Evolutionary conservation across 2,888 invertebrate genomes (phyloP), one percentile per base, ranked within the genome.

Genomic region (Pyrochroa serraticornis): DNA sequence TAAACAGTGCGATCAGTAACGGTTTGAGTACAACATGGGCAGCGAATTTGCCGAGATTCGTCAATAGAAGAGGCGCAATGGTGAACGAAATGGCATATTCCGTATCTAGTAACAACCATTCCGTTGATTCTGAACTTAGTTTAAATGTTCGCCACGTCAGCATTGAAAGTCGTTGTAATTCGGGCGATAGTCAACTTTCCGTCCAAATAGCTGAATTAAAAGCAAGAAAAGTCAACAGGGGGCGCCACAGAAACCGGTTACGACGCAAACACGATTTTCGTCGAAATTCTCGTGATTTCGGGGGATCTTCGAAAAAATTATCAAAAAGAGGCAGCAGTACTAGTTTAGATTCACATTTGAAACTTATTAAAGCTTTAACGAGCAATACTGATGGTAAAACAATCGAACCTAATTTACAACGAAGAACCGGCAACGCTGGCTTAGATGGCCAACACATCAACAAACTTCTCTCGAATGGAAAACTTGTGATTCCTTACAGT

Each of bases 21-120:
- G 93, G 93, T 70, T 84, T 96, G 47, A 94, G 94, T 52, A 93
- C 95, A 0, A 92, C 93, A 0, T 96, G 95, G 93, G 93, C 93
- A 36, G 93, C 92, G 49, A 93, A 93, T 63, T 81, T 97, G 62
- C 95, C 95, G 0, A 89, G 93, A 65, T 85, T 95, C 72, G 89
- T 95, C 1, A 87, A 88, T 6, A 84, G 96, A 1, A 84, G 96
- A 69, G 92, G 92, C 69, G 96, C 94, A 0, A 81, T 96, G 7
- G 89, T 87, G 59, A 84, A 86, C 73, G 81, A 82, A 49, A 77
- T 85, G 66, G 57, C 81, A 6, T 81, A 80, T 45, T 84, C 84
- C 1, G 79, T 80, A 13, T 82, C 82, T 1, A 83, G 83, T 54
- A 82, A 82, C 61, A 79, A 82, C 54, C 77, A 85, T 47, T 85